Base-by-base conservation (phyloP, 2,888 invertebrate genomes). In the Chirona hameri region DNA sequence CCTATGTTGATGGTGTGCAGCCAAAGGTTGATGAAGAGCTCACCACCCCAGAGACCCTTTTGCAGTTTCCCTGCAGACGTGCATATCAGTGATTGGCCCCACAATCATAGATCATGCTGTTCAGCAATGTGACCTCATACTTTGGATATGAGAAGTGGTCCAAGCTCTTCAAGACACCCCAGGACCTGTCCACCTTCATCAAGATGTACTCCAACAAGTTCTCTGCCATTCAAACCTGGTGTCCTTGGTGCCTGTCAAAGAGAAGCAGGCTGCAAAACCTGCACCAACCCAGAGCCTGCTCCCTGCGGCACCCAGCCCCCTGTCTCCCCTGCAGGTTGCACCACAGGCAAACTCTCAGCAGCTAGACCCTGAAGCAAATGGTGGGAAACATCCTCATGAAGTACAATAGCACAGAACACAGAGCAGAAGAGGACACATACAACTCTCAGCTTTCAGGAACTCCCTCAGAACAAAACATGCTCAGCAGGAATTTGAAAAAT, bases 131-230 rank as follows among this genome's bases (percentile, higher is more conserved):
- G 86, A 93, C 94, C 65, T 92, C 93, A 81, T 92, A 92, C 85
- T 94, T 93, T 86, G 92, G 93, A 12, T 92, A 93, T 87, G 93
- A 93, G 85, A 91, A 92, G 29, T 82, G 83, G 83, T 83, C 84
- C 18, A 83, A 83, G 52, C 82, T 97, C 90, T 97, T 97, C 87
- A 96, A 96, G 88, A 96, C 95, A 5, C 93, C 95, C 0, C 93
- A 93, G 83, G 97, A 98, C 89, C 90, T 98, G 85, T 93, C 93
- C 81, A 96, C 96, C 81, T 97, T 98, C 88, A 90, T 98, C 82
- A 94, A 95, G 88, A 92, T 98, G 89, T 96, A 97, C 88, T 94
- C 96, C n/a, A 95, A 97, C 88, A 93, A 95, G 86, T 97, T 97
- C 89, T 95, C 95, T 88, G 95, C 84, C 96, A 97, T 88, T 92